These are phyloP conservation scores for Fratercula arctica DNA, from an alignment of 2,797 vertebrate species.

Conservation along the genomic window DNA sequence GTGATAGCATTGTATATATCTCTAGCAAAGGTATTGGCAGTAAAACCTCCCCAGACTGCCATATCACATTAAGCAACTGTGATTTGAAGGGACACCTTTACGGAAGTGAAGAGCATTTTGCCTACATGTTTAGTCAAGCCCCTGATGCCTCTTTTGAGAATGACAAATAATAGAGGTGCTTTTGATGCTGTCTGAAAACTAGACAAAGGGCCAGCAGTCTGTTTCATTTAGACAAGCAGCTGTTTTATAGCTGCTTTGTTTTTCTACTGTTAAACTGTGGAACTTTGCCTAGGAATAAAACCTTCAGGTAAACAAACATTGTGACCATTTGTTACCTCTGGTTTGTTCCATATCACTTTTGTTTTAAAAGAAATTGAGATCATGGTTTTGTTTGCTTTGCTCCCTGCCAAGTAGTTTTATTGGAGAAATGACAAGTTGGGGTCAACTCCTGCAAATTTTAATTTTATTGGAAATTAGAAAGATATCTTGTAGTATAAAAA, in stretches of 20 bases:
- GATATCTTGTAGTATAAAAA: neutral
- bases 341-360: neutral
- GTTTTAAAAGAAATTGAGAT: neutral
- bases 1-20: accelerated
- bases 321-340: neutral
- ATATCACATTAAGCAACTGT: neutral
- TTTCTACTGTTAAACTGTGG: neutral
- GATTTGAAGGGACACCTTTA: neutral
- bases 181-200: neutral
- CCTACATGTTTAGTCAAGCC: neutral
- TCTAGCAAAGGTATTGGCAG: neutral
- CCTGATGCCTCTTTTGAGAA: neutral
- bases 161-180: neutral
- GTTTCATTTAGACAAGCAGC: neutral
- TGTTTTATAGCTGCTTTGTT: neutral
- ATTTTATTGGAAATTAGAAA: neutral
- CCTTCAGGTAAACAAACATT: neutral
- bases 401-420: neutral
- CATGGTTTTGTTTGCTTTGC: neutral
- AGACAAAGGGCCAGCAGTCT: neutral
- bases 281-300: neutral
- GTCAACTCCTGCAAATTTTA: neutral
- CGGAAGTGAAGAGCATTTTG: neutral
- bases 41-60: neutral
- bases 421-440: neutral